These are phyloP conservation scores for Alviniconcha marisindica DNA, from an alignment of 1,140 invertebrate genomes.

Conservation along the genomic window DNA sequence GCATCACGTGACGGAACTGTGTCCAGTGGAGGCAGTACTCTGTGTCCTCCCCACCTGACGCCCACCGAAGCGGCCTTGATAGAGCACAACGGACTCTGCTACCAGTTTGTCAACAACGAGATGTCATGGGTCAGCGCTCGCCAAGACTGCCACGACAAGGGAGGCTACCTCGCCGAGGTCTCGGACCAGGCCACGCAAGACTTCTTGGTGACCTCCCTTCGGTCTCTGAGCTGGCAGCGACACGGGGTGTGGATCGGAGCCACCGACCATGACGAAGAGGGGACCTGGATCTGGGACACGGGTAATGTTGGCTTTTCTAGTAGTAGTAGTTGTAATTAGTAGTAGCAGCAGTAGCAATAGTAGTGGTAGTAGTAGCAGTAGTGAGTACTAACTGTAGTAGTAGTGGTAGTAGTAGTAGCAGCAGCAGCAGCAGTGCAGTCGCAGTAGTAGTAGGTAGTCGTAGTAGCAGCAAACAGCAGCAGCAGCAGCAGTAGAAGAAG, in stretches of 20 bases:
- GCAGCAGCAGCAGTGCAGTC: too few species aligned
- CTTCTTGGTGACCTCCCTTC: slow-evolving; percentile 52
- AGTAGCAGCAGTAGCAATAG: too few species aligned
- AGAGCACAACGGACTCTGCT: slow-evolving; percentile 38
- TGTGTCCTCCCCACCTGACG: neutral
- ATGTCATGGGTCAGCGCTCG: slow-evolving; percentile 49
- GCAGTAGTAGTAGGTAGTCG: too few species aligned
- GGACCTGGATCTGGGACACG: slow-evolving; percentile 59
- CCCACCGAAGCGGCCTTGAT: too few species aligned
- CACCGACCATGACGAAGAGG: slow-evolving; percentile 52
- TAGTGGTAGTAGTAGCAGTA: too few species aligned
- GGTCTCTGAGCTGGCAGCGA: slow-evolving; percentile 35
- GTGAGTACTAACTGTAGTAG: too few species aligned
- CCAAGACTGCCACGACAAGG: slow-evolving; percentile 37
- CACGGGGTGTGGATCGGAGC: slow-evolving; percentile 62
- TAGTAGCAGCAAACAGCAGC: too few species aligned
- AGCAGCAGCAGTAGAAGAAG: too few species aligned
- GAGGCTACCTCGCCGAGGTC: slow-evolving; percentile 52
- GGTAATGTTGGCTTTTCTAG: too few species aligned
- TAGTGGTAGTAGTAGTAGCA: too few species aligned
- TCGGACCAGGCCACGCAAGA: slow-evolving; percentile 42
- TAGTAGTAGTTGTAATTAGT: too few species aligned
- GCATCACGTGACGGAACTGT: neutral
- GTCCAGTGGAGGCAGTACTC: neutral
- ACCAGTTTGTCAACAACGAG: slow-evolving; percentile 44